Percentiles rank a stretch among this genome's conserved stretches.
These are phyloP conservation scores for Cataglyphis hispanica DNA, from an alignment of 1,140 invertebrate species.

Conservation along the genomic window DNA sequence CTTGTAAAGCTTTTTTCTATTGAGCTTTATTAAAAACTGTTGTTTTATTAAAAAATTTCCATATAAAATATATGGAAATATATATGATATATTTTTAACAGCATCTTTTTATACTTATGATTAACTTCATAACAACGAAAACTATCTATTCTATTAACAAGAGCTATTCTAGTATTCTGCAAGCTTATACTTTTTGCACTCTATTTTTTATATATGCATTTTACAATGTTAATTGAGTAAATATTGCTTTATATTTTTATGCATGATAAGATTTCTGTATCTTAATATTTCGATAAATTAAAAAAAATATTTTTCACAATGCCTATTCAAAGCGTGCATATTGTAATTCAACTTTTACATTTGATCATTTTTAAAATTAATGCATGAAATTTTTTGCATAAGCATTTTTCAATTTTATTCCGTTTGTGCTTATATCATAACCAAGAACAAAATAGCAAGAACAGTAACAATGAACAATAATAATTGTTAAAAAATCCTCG, in stretches of 20 bases:
- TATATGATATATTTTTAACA: not conserved
- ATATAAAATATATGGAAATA: not conserved
- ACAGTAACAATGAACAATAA: slow-evolving; percentile 75
- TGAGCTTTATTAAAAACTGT: not conserved
- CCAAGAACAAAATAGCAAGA: slow-evolving; percentile 78
- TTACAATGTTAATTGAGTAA: not conserved
- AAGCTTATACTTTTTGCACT: slow-evolving; percentile 17
- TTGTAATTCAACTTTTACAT: not conserved
- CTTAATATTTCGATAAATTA: slow-evolving; percentile 7
- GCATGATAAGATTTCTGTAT: slow-evolving; percentile 16
- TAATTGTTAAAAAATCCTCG: slow-evolving; percentile 55
- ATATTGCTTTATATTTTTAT: not conserved
- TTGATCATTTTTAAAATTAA: slow-evolving; percentile 31
- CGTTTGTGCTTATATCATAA: slow-evolving; percentile 45
- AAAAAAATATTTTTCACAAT: slow-evolving; percentile 14
- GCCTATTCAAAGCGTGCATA: not conserved
- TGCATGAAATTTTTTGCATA: slow-evolving; percentile 60
- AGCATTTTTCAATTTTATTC: slow-evolving; percentile 45
- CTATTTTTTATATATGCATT: not conserved
- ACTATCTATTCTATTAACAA: not conserved
- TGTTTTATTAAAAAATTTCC: too few species aligned
- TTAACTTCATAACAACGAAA: not conserved
- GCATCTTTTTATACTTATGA: not conserved
- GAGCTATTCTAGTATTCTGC: slow-evolving; percentile 1
- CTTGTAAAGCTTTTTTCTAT: slow-evolving; percentile 47